Evolutionary conservation across 2,888 invertebrate genomes (phyloP).

Genomic region (Deilephila porcellus): DNA sequence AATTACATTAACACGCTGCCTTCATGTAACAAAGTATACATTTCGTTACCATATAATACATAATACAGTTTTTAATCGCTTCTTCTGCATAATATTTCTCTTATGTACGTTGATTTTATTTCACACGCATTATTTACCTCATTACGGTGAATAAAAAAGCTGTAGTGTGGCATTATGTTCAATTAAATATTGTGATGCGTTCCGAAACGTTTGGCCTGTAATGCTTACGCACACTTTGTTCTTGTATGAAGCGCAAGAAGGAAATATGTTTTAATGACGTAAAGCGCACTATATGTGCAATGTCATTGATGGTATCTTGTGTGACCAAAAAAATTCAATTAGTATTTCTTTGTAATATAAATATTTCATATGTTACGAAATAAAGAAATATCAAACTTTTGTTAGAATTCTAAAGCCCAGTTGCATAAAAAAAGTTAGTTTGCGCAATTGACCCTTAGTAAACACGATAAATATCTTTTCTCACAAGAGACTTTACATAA

Average conservation of each 20-base stretch:
- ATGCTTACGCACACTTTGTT: neutral
- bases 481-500: too few species aligned
- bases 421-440: too few species aligned
- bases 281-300: too few species aligned
- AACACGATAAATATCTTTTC: too few species aligned
- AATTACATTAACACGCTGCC: too few species aligned
- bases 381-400: too few species aligned
- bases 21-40: too few species aligned
- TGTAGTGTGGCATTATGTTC: neutral
- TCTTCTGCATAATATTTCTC: neutral
- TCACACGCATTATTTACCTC: neutral
- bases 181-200: neutral
- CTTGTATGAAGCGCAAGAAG: neutral
- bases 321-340: neutral
- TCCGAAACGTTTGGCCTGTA: conserved; percentile 7
- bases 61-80: neutral
- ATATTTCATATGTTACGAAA: neutral
- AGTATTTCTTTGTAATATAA: neutral
- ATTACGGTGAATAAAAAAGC: neutral
- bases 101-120: neutral
- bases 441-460: too few species aligned
- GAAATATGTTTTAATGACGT: neutral
- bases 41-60: too few species aligned
- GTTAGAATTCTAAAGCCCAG: too few species aligned
- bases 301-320: neutral